Evolutionary conservation across 2,797 vertebrate genomes (phyloP).

Genomic region (Sarcoramphus papa): DNA sequence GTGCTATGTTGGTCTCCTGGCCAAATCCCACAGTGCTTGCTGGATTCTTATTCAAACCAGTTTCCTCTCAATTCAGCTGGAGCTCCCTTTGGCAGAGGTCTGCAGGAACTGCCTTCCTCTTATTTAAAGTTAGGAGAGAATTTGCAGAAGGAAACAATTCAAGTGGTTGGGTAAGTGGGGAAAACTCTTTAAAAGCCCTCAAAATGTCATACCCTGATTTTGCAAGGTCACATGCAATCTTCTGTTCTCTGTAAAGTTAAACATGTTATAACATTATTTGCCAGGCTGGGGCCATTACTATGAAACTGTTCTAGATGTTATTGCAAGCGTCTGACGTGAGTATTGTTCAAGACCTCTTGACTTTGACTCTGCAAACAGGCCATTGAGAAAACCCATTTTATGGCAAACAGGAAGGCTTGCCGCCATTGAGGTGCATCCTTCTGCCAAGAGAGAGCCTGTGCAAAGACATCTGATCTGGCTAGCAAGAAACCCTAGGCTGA

Average conservation of each 20-base stretch:
- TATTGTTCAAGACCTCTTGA: neutral
- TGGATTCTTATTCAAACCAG: neutral
- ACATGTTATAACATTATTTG: neutral
- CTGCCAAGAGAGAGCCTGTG: neutral
- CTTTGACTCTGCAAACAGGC: neutral
- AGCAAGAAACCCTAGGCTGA: neutral
- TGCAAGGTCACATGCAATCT: neutral
- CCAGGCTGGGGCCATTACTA: neutral
- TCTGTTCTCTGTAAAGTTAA: neutral
- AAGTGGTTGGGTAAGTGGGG: neutral
- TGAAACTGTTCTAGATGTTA: neutral
- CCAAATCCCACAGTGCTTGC: neutral
- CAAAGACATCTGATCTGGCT: neutral
- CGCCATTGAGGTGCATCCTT: neutral
- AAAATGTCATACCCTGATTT: neutral
- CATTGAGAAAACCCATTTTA: neutral
- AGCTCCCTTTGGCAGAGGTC: constrained; percentile 5
- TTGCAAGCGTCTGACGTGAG: neutral
- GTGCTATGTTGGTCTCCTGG: neutral
- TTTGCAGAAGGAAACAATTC: neutral
- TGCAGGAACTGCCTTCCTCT: neutral
- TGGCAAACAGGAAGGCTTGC: neutral
- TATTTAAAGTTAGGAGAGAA: neutral
- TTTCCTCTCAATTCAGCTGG: neutral
- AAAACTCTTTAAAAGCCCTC: neutral